A percentile compares a stretch with the other conserved stretches of the same genome.
phyloP scores from a whole-genome alignment of 2,113 vertebrate genomes.

The Engystomops pustulosus region DNA sequence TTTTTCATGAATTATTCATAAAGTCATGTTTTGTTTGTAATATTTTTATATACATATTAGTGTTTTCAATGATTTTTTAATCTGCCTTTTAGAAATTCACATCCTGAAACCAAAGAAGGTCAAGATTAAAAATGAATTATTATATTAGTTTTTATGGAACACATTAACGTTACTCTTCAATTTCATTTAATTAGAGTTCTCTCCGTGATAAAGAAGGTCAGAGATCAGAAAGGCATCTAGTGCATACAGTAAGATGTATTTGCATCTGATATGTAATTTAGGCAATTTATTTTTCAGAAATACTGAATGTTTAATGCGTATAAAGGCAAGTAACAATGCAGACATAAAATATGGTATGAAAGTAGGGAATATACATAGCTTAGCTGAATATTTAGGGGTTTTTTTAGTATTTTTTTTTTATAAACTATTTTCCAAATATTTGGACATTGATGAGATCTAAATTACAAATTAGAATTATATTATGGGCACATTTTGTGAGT shows the following conservation, averaged over 20 bases:
- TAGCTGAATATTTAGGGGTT: not conserved
- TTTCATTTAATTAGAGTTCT: slow-evolving; percentile 43
- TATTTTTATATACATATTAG: not conserved
- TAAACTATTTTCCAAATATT: too few species aligned
- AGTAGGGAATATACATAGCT: not conserved
- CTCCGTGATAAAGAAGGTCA: slow-evolving; percentile 52
- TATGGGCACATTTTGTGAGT: too few species aligned
- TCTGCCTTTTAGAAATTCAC: slow-evolving; percentile 10
- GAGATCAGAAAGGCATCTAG: slow-evolving; percentile 30
- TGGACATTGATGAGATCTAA: too few species aligned
- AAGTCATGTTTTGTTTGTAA: not conserved
- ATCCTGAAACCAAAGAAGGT: slow-evolving; percentile 10
- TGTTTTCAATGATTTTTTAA: slow-evolving; percentile 10
- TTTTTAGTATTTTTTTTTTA: too few species aligned
- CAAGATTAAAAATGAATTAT: slow-evolving; percentile 33
- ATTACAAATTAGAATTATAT: not conserved
- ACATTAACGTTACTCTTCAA: slow-evolving; percentile 35
- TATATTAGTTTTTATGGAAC: slow-evolving; percentile 41
- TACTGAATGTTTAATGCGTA: slow-evolving; percentile 3
- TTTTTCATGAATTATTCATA: not conserved
- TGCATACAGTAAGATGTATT: not conserved
- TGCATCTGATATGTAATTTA: slow-evolving; percentile 37
- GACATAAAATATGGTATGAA: not conserved
- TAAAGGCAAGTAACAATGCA: not conserved
- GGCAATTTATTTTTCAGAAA: slow-evolving; percentile 48